These are phyloP conservation scores for Magallana nippona DNA, from an alignment of 2,888 invertebrate genomes.

Conservation along the genomic window DNA sequence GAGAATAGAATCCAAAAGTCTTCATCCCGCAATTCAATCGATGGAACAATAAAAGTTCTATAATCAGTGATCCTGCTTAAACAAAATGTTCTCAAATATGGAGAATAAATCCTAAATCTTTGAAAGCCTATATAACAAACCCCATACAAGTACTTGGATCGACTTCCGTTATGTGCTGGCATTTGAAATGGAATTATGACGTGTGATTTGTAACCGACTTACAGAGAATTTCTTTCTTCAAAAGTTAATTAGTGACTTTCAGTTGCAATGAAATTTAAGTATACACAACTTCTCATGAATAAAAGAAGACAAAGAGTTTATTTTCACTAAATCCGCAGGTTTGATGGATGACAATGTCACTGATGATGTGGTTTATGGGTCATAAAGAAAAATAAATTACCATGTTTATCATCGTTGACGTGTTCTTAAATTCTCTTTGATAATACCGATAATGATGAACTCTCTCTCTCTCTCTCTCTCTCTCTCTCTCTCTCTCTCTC, in stretches of 20 bases:
- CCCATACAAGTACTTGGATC: neutral
- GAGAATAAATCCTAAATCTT: neutral
- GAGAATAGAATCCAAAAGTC: too few species aligned
- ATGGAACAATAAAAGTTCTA: neutral
- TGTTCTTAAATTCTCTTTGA: conserved; percentile 8
- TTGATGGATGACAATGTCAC: conserved; percentile 24
- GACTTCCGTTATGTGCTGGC: neutral
- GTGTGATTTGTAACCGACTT: neutral
- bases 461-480: neutral
- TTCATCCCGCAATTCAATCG: too few species aligned
- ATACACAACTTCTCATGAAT: conserved; percentile 22
- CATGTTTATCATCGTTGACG: conserved; percentile 20
- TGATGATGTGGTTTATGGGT: conserved; percentile 22
- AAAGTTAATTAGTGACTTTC: conserved; percentile 21
- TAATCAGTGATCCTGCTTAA: neutral
- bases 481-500: neutral
- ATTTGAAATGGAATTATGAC: neutral
- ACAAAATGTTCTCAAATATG: neutral
- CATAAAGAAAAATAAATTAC: conserved; percentile 27
- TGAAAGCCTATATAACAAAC: neutral
- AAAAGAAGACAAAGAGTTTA: conserved; percentile 27
- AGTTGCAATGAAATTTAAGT: conserved; percentile 19
- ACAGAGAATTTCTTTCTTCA: conserved; percentile 1
- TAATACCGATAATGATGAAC: neutral
- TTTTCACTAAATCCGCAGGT: conserved; percentile 1